These are phyloP conservation scores for Prochilodus magdalenae DNA, from an alignment of 2,113 vertebrate genomes.

Conservation along the genomic window DNA sequence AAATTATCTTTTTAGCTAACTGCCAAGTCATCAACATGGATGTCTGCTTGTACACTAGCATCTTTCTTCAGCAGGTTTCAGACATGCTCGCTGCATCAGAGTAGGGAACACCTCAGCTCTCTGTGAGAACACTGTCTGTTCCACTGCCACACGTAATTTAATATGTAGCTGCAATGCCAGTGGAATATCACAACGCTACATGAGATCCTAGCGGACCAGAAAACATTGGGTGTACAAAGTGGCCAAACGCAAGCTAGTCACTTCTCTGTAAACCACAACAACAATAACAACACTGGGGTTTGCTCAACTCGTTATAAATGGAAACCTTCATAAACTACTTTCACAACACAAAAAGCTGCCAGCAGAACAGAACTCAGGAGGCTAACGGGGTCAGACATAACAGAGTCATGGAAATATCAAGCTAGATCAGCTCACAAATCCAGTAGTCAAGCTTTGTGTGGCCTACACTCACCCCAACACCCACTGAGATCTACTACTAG, in stretches of 20 bases:
- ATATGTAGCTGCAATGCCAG: not conserved
- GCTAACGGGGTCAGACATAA: not conserved
- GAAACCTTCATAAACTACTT: slow-evolving; percentile 22
- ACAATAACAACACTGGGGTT: slow-evolving; percentile 16
- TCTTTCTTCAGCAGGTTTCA: not conserved
- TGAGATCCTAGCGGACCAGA: not conserved
- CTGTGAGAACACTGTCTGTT: not conserved
- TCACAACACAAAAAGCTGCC: not conserved
- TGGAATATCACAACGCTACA: not conserved
- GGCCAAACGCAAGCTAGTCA: not conserved
- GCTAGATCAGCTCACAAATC: not conserved
- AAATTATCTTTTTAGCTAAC: not conserved
- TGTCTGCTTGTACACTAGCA: not conserved
- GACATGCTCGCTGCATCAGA: not conserved
- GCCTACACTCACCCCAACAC: not conserved
- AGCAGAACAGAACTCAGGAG: not conserved
- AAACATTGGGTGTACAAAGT: not conserved
- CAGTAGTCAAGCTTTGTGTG: not conserved
- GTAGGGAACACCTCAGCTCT: not conserved
- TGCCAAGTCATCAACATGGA: not conserved
- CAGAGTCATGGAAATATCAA: not conserved
- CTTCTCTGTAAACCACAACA: not conserved
- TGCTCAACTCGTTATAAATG: slow-evolving; percentile 11
- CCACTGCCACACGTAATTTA: not conserved
- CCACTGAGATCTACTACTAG: slow-evolving; percentile 30